These are phyloP conservation scores for Pseudoatta argentina DNA, from an alignment of 1,140 invertebrate genomes.

Conservation along the genomic window DNA sequence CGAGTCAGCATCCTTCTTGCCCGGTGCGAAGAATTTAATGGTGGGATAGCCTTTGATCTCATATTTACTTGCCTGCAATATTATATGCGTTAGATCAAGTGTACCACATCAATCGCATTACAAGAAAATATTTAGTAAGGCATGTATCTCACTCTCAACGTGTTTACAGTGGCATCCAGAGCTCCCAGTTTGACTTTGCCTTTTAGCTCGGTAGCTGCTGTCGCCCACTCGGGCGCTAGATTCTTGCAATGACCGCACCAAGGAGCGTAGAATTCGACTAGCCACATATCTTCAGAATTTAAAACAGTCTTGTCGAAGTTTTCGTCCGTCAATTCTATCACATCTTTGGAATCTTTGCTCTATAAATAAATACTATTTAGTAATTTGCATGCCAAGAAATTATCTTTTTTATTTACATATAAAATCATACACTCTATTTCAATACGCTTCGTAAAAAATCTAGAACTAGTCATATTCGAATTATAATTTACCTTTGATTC, in stretches of 20 bases:
- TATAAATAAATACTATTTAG: conserved; percentile 62
- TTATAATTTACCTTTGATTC: conserved; percentile 76
- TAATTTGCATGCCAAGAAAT: conserved; percentile 1
- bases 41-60: conserved; percentile 97
- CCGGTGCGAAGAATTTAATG: conserved; percentile 97
- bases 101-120: background rate
- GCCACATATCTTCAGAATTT: conserved; percentile 96
- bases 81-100: conserved; percentile 17
- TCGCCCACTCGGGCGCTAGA: conserved; percentile 97
- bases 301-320: conserved; percentile 97
- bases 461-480: background rate
- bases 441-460: background rate
- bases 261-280: conserved; percentile 99
- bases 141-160: conserved; percentile 87
- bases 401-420: conserved; percentile 1
- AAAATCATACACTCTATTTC: background rate
- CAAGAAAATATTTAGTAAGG: background rate
- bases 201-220: conserved; percentile 97
- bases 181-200: conserved; percentile 98
- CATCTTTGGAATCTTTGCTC: conserved; percentile 89
- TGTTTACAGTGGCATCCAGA: conserved; percentile 97
- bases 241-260: conserved; percentile 99
- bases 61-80: conserved; percentile 89
- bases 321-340: conserved; percentile 96
- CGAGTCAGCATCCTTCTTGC: conserved; percentile 91